Evolutionary conservation across 1,140 invertebrate species (phyloP).

Genomic region (Maniola jurtina): DNA sequence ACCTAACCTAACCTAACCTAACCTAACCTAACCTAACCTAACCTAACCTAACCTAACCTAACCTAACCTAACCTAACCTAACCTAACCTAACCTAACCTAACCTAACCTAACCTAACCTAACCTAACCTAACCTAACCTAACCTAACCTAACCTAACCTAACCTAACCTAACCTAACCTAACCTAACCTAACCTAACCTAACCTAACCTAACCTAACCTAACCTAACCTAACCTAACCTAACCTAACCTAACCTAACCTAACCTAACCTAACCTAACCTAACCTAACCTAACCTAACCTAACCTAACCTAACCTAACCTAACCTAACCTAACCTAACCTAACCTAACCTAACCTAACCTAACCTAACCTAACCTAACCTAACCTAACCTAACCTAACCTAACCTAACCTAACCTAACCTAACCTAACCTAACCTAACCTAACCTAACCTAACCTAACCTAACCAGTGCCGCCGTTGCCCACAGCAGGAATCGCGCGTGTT

Average conservation of each 20-base stretch:
- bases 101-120: slow-evolving; percentile 14
- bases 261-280: slow-evolving; percentile 25
- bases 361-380: slow-evolving; percentile 39
- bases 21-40: slow-evolving; percentile 14
- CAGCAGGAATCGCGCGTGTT: too few species aligned
- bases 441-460: slow-evolving; percentile 6
- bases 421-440: slow-evolving; percentile 22
- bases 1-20: slow-evolving; percentile 13
- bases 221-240: slow-evolving; percentile 47
- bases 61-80: slow-evolving; percentile 6
- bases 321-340: slow-evolving; percentile 30
- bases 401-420: slow-evolving; percentile 37
- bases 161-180: slow-evolving; percentile 18
- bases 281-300: slow-evolving; percentile 38
- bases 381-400: slow-evolving; percentile 34
- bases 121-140: slow-evolving; percentile 13
- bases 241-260: slow-evolving; percentile 48
- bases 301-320: slow-evolving; percentile 39
- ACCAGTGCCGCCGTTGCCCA: too few species aligned
- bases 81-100: slow-evolving; percentile 14
- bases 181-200: slow-evolving; percentile 35
- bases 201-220: slow-evolving; percentile 36
- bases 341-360: slow-evolving; percentile 45
- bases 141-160: slow-evolving; percentile 18
- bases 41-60: slow-evolving; percentile 6